A percentile compares a stretch with the other conserved stretches of the same genome.
Evolutionary conservation across 1,140 invertebrate genomes (phyloP).

Genomic region (Andrena cerasifolii): DNA sequence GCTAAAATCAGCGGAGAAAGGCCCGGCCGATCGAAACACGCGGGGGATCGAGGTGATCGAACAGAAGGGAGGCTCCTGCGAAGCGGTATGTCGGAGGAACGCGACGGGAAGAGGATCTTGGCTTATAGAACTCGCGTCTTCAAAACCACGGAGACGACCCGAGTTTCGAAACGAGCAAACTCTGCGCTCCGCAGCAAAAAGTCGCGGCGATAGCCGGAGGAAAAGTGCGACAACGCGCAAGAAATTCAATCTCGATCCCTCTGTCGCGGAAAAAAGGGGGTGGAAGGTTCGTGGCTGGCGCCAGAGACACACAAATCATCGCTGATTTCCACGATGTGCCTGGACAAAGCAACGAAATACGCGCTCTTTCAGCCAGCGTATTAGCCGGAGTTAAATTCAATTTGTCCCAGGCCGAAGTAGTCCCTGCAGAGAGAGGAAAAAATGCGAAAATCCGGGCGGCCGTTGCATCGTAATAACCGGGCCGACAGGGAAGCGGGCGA

Average conservation of each 20-base stretch:
- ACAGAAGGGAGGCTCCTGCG: conserved; percentile 9
- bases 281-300: conserved; percentile 25
- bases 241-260: conserved; percentile 50
- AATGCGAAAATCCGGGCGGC: conserved; percentile 44
- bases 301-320: conserved; percentile 55
- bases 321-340: conserved; percentile 56
- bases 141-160: no score
- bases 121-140: no score
- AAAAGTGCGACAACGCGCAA: conserved; percentile 40
- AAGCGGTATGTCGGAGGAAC: no score
- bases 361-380: conserved; percentile 56
- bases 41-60: conserved; percentile 37
- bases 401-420: conserved; percentile 53
- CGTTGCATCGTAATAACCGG: conserved; percentile 46
- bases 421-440: conserved; percentile 8
- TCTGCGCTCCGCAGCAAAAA: background rate
- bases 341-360: conserved; percentile 46
- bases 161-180: no score
- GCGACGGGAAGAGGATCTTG: no score
- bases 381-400: conserved; percentile 65
- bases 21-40: conserved; percentile 42
- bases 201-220: conserved; percentile 5
- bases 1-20: conserved; percentile 12
- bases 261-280: conserved; percentile 13
- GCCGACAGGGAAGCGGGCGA: background rate